phyloP scores from a whole-genome alignment of 2,113 vertebrate genomes.

The Melanerpes aurifrons region DNA sequence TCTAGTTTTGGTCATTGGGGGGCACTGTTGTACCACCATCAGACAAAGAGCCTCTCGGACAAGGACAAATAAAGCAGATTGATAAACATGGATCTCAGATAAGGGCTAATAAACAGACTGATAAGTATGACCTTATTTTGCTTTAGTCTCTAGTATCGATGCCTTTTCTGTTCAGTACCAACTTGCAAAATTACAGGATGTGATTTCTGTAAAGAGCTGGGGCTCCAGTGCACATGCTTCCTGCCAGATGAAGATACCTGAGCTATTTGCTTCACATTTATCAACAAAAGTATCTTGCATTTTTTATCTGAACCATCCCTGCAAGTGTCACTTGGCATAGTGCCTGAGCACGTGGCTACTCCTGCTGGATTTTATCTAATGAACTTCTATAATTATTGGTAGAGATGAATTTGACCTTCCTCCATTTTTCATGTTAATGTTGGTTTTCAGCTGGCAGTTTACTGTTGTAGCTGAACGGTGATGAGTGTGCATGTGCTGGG shows the following conservation, averaged over 20 bases:
- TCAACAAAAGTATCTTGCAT: not conserved
- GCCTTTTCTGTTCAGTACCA: not conserved
- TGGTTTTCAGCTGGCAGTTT: not conserved
- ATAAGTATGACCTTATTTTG: not conserved
- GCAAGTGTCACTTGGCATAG: not conserved
- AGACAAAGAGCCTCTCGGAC: not conserved
- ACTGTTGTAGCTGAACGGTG: rapidly evolving
- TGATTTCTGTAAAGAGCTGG: not conserved
- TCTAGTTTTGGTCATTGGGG: not conserved
- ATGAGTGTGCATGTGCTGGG: rapidly evolving
- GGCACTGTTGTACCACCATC: conserved; percentile 19
- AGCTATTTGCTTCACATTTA: not conserved
- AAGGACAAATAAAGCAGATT: not conserved
- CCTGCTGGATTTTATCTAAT: not conserved
- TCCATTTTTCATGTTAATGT: not conserved
- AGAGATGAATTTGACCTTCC: not conserved
- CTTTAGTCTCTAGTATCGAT: not conserved
- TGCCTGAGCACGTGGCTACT: not conserved
- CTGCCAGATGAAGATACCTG: not conserved
- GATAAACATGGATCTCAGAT: not conserved
- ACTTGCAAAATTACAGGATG: not conserved
- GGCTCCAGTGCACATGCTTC: not conserved
- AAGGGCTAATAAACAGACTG: not conserved
- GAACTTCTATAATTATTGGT: not conserved
- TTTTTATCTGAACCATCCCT: not conserved